Evolutionary conservation across 2,888 invertebrate species (phyloP), one percentile per base, ranked within the genome.

Genomic region (Aphodius sticticus): DNA sequence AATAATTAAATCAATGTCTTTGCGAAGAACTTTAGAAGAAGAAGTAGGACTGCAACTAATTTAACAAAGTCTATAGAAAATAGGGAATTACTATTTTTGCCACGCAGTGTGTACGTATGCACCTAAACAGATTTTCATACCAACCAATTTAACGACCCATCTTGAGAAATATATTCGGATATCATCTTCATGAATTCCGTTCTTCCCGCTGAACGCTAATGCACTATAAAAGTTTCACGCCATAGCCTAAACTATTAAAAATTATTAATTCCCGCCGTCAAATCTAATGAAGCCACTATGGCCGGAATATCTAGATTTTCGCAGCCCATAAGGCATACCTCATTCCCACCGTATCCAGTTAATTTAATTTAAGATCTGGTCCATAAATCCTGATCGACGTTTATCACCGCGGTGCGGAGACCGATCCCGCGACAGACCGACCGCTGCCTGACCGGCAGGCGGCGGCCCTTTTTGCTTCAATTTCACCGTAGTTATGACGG

Each of bases 401-500:
- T 53, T 53, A 53, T 53, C 53, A 53, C 53, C 2, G 53, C 53
- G 53, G 53, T 12, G 26, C 3, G 26, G 12, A 12, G 9, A 7
- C 53, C 53, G 53, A 12, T 53, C 53, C 38, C 12, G 9, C 12
- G 53, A 12, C 53, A 9, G 53, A 9, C 53, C 53, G 9, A 12
- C 53, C 12, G 53, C 53, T 9, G 53, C 53, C 53, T 12, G 53
- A 5, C 53, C 53, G 53, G 53, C 12, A 7, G 53, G 53, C 53
- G 53, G 53, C 53, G 53, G 53, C 53, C 53, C 53, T 53, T 53
- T 53, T 53, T 53, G 53, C 53, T 53, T 53, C 53, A 53, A 53
- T 53, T 53, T 53, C 53, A 53, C 53, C 53, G 53, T 53, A 53
- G 53, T 53, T 53, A 53, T 53, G 53, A 53, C 53, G 53, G 74